Base-by-base conservation (phyloP, 1,140 invertebrate species). In the Pseudachorutes palmiensis region DNA sequence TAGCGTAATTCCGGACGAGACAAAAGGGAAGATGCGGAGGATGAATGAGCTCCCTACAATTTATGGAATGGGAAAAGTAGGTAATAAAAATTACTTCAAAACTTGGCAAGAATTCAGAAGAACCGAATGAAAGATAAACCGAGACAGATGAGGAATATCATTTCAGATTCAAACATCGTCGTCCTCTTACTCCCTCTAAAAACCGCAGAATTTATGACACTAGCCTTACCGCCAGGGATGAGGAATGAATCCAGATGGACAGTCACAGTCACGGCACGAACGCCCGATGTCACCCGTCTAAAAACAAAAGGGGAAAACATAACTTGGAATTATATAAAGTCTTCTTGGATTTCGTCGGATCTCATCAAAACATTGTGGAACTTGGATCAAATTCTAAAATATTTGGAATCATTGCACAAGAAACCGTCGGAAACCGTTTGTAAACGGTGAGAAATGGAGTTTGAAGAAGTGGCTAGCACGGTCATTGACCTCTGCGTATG, bases 171-270 rank as follows among this genome's bases (percentile, higher is more conserved):
- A n/a, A n/a, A n/a, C n/a, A n/a, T n/a, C n/a, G n/a, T n/a, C n/a
- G n/a, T n/a, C n/a, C n/a, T n/a, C n/a, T n/a, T n/a, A n/a, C n/a
- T n/a, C n/a, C n/a, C n/a, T n/a, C n/a, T 12, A 45, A 45, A 45
- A 45, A 45, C 36, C 36, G 19, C 19, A 45, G 19, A 45, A 45
- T 12, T 12, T 12, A 45, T 45, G 19, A 55, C 9, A 14, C 12
- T 55, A 19, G 12, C 24, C 62, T 33, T 66, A 71, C 70, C 70
- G 63, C 70, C 70, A 71, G 41, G 57, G 41, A 64, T 71, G 70
- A 2, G 70, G 70, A 45, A 71, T 59, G 48, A 65, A 71, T 45
- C 70, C 70, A 1, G 63, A 68, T 5, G 70, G 70, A 62, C 70
- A 71, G 30, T 68, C 70, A 33, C 70, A 71, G 16, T 71, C 70